Evolutionary conservation across 2,888 invertebrate species (phyloP).

Genomic region (Diabrotica balteata): DNA sequence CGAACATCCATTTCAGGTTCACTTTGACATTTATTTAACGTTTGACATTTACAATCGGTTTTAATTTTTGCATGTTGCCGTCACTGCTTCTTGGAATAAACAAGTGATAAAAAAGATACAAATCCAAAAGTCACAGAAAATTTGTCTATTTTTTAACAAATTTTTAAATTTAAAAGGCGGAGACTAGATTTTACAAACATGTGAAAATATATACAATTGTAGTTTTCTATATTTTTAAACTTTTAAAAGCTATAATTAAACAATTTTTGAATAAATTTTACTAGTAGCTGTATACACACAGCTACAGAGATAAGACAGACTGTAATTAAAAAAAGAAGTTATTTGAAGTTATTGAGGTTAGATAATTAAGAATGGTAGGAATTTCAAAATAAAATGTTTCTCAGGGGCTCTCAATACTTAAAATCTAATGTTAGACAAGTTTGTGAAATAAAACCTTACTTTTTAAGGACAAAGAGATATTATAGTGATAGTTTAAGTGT

Average conservation of each 20-base stretch:
- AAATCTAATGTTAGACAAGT: conserved; percentile 18
- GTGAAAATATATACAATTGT: too few relatives aligned
- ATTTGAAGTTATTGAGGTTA: conserved; percentile 9
- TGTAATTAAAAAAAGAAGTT: background rate
- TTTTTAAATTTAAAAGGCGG: too few relatives aligned
- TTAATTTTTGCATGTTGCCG: conserved; percentile 2
- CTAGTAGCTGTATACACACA: too few relatives aligned
- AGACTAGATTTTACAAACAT: too few relatives aligned
- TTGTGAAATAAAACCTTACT: conserved; percentile 9
- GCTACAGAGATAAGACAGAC: too few relatives aligned
- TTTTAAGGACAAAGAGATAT: conserved; percentile 6
- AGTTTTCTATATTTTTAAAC: too few relatives aligned
- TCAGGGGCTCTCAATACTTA: conserved; percentile 5
- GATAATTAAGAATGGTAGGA: background rate
- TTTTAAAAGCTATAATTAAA: too few relatives aligned
- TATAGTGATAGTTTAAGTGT: conserved; percentile 9
- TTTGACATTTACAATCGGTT: conserved; percentile 19
- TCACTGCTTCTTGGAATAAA: background rate
- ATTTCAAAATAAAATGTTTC: conserved; percentile 22
- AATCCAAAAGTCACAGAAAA: too few relatives aligned
- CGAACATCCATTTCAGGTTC: conserved; percentile 45
- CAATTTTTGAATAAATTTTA: too few relatives aligned
- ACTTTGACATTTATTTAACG: conserved; percentile 33
- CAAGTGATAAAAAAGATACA: too few relatives aligned
- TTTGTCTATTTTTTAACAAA: too few relatives aligned